phyloP scores from a whole-genome alignment of 2,797 vertebrate genomes.

The Diplodus sargus region DNA sequence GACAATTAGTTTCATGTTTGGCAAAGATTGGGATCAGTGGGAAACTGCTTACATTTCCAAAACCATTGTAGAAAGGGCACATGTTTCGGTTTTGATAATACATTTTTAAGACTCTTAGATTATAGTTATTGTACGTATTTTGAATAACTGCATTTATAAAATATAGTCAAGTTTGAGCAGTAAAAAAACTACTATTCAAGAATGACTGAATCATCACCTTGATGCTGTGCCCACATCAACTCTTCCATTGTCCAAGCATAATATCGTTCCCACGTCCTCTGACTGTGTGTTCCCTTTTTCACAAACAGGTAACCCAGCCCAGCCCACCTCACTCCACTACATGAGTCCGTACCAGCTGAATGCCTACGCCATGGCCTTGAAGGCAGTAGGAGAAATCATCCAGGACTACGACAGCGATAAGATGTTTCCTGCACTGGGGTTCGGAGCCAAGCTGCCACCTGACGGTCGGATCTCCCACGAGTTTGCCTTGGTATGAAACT shows the following conservation, averaged over 20 bases:
- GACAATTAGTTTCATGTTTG: not conserved
- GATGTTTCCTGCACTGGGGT: conserved; percentile 98
- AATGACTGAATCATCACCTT: not conserved
- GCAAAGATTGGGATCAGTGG: too few species aligned
- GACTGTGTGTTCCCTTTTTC: conserved; percentile 25
- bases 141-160: not conserved
- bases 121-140: not conserved
- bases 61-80: not conserved
- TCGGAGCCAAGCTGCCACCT: conserved; percentile 96
- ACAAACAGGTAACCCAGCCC: conserved; percentile 92
- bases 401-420: conserved; percentile 99
- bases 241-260: not conserved
- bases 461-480: conserved; percentile 97
- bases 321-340: conserved; percentile 97
- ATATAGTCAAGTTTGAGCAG: too few species aligned
- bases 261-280: not conserved
- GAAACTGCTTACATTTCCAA: too few species aligned
- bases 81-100: not conserved
- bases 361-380: conserved; percentile 96
- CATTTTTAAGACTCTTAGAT: not conserved
- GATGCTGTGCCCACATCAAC: not conserved
- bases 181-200: not conserved
- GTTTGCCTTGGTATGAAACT: conserved; percentile 92
- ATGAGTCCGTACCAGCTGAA: conserved; percentile 98
- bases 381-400: conserved; percentile 97